Evolutionary conservation across 2,888 invertebrate species (phyloP).

Genomic region (Margaritifera margaritifera): DNA sequence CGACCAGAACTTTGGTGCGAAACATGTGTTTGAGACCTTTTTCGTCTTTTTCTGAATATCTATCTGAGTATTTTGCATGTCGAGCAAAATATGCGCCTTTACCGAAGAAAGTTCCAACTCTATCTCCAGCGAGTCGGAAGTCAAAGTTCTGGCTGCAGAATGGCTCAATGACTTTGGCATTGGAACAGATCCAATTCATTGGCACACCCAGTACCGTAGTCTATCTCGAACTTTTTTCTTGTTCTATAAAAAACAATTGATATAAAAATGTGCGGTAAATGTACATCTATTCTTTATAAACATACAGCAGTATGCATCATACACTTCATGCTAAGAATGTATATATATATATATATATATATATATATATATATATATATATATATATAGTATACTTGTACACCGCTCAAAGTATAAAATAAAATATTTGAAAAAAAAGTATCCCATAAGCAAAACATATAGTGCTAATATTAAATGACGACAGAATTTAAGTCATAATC

Average conservation of each 20-base stretch:
- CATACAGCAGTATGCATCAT: too few species aligned
- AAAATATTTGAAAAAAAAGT: too few species aligned
- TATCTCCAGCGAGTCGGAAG: conserved; percentile 30
- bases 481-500: too few species aligned
- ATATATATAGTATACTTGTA: too few species aligned
- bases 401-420: too few species aligned
- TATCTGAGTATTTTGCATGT: conserved; percentile 34
- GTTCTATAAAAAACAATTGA: conserved; percentile 19
- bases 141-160: conserved; percentile 37
- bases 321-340: too few species aligned
- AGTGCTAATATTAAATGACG: too few species aligned
- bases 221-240: conserved; percentile 26
- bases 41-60: conserved; percentile 22
- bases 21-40: conserved; percentile 42
- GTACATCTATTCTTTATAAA: too few species aligned
- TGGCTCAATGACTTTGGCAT: conserved; percentile 33
- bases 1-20: conserved; percentile 48
- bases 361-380: too few species aligned
- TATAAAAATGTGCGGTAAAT: too few species aligned
- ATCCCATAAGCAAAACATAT: too few species aligned
- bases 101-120: conserved; percentile 35
- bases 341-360: too few species aligned
- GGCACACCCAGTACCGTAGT: conserved; percentile 40
- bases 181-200: conserved; percentile 50
- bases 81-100: conserved; percentile 41